phyloP scores from a whole-genome alignment of 2,113 vertebrate species.

The Zosterops japonicus region DNA sequence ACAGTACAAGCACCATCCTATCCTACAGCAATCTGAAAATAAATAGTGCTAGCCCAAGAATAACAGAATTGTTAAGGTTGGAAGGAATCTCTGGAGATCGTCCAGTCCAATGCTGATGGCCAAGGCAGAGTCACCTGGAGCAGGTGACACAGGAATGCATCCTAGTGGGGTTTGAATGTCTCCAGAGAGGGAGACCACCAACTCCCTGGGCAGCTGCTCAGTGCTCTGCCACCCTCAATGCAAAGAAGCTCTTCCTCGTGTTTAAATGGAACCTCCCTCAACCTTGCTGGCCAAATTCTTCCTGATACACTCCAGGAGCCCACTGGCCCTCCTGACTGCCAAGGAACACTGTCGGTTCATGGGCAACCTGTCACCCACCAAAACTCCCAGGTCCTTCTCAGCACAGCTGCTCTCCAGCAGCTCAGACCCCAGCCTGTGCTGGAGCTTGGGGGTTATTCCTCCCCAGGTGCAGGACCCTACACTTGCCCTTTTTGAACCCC shows the following conservation, averaged over 20 bases:
- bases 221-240: background rate
- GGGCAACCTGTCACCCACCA: background rate
- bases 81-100: background rate
- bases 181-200: background rate
- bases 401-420: background rate
- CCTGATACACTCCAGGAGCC: fast-evolving
- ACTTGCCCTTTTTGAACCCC: too few relatives aligned
- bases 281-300: background rate
- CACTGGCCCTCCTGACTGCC: background rate
- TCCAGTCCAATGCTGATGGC: background rate
- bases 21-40: background rate
- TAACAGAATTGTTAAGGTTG: background rate
- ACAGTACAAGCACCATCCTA: background rate
- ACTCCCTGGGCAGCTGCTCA: background rate
- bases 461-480: background rate
- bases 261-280: background rate
- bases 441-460: background rate
- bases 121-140: background rate
- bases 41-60: background rate
- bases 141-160: background rate
- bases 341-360: fast-evolving
- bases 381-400: background rate
- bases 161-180: background rate
- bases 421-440: background rate
- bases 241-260: background rate